Percentiles rank a stretch among this genome's conserved stretches.
Conservation (phyloP, 2,113 vertebrate genomes). For the Ceyx cyanopectus region DNA sequence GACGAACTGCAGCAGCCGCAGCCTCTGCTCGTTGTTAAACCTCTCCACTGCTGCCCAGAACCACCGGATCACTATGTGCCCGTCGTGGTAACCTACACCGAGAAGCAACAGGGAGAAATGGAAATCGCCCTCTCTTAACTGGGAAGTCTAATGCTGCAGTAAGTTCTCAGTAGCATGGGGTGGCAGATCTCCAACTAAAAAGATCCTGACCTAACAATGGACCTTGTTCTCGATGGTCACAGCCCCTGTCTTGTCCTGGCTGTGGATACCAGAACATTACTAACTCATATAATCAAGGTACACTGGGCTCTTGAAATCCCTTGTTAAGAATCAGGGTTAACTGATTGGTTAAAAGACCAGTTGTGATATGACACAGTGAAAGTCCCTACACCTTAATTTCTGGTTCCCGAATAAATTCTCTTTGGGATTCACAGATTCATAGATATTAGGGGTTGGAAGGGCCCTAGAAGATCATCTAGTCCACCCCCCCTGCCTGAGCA, state of each 20-base stretch:
- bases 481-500: too few relatives aligned
- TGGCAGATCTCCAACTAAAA: neutral
- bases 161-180: neutral
- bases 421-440: neutral
- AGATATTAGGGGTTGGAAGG: too few relatives aligned
- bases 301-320: neutral
- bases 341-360: neutral
- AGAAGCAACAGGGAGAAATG: neutral
- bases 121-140: neutral
- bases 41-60: constrained; percentile 96
- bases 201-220: neutral
- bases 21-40: constrained; percentile 96
- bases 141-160: neutral
- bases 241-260: neutral
- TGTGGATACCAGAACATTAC: neutral
- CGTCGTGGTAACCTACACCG: constrained; percentile 92
- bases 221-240: neutral
- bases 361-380: neutral
- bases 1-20: constrained; percentile 94
- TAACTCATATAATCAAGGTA: neutral
- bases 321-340: neutral
- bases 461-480: too few relatives aligned
- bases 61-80: constrained; percentile 97
- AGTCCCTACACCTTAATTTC: neutral
- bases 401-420: neutral